These are phyloP conservation scores for Caenorhabditis elegans DNA, from an alignment of 1,140 invertebrate species.

Conservation along the genomic window WBcel235 BX284602.5:9905501-9906000, in stretches of 20 bases:
- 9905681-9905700: not conserved
- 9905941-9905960: too few species aligned
- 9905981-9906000: too few species aligned
- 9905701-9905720: not conserved
- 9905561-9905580: too few species aligned
- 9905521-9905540: not conserved
- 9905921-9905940: too few species aligned
- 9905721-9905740: too few species aligned
- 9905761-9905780: not conserved
- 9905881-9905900: not conserved
- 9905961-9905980: too few species aligned
- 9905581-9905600: not conserved
- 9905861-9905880: not conserved
- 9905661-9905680: not conserved
- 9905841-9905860: not conserved
- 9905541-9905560: not conserved
- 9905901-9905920: too few species aligned
- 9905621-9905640: conserved; percentile 4
- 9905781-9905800: not conserved
- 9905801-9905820: not conserved
- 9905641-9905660: not conserved
- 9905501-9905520: not conserved
- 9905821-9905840: not conserved
- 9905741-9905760: too few species aligned
- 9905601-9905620: not conserved